Conservation (phyloP, 2,888 invertebrate genomes). For the Tenthredo livida region DNA sequence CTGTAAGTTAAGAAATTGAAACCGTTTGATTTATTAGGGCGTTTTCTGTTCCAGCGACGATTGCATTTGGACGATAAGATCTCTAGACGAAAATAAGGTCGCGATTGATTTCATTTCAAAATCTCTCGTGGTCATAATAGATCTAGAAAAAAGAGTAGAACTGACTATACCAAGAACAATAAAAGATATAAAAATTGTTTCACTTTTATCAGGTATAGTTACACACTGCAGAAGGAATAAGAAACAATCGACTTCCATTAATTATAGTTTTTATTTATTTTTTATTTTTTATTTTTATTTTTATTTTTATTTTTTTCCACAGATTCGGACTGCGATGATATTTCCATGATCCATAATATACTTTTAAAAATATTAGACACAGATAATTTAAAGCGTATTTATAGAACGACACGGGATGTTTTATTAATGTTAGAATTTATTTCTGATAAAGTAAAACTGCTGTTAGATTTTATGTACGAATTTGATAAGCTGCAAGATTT, state of each 20-base stretch:
- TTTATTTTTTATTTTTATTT: no score
- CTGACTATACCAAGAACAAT: slow-evolving; percentile 7
- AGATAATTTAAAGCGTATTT: slow-evolving; percentile 56
- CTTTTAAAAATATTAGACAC: slow-evolving; percentile 64
- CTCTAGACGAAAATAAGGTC: slow-evolving; percentile 61
- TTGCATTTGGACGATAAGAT: slow-evolving; percentile 67
- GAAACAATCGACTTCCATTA: neutral
- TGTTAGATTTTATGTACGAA: slow-evolving; percentile 70
- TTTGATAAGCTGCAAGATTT: slow-evolving; percentile 62
- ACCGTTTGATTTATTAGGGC: neutral
- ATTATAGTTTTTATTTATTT: no score
- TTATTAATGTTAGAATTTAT: slow-evolving; percentile 65
- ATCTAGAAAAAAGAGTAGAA: slow-evolving; percentile 14
- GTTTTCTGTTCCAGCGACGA: slow-evolving; percentile 64
- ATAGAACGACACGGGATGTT: slow-evolving; percentile 65
- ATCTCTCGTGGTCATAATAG: slow-evolving; percentile 65
- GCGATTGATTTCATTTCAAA: slow-evolving; percentile 67
- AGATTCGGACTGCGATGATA: slow-evolving; percentile 59
- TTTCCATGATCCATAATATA: slow-evolving; percentile 65
- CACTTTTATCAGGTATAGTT: slow-evolving; percentile 63
- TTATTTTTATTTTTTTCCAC: neutral
- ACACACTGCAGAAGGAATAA: neutral
- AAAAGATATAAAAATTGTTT: slow-evolving; percentile 62
- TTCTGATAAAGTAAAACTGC: slow-evolving; percentile 66
- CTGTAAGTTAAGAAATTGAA: neutral